Evolutionary conservation across 2,797 vertebrate species (phyloP).

Genomic region (Echeneis naucrates): DNA sequence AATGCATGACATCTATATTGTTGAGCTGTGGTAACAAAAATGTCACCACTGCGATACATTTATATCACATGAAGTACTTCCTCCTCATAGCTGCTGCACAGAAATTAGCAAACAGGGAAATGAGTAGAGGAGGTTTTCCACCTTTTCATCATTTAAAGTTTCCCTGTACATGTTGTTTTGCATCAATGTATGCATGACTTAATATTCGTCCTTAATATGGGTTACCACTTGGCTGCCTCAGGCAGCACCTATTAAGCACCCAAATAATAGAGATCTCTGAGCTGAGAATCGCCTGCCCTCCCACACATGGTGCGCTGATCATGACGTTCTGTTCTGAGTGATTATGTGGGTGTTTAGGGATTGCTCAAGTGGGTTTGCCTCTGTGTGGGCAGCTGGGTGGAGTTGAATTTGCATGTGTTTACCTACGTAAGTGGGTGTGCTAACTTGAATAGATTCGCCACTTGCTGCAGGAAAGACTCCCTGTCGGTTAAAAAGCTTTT

Average conservation of each 20-base stretch:
- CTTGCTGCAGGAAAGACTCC: background rate
- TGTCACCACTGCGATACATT: background rate
- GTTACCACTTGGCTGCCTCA: conserved; percentile 19
- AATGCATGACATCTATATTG: background rate
- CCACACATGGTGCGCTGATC: conserved; percentile 46
- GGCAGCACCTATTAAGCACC: conserved; percentile 28
- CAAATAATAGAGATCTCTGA: conserved; percentile 31
- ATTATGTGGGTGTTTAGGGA: conserved; percentile 38
- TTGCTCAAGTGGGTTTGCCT: conserved; percentile 50
- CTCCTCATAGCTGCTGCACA: background rate
- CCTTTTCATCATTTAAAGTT: conserved; percentile 4
- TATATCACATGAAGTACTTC: background rate
- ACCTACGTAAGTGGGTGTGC: conserved; percentile 35
- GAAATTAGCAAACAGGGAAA: background rate
- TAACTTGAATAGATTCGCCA: conserved; percentile 5
- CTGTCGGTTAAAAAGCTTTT: conserved; percentile 17
- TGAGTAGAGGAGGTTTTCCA: conserved; percentile 9
- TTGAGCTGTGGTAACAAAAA: background rate
- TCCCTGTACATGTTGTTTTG: background rate
- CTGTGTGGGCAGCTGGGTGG: conserved; percentile 28
- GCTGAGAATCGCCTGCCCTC: conserved; percentile 44
- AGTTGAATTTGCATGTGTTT: conserved; percentile 33
- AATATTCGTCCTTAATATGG: background rate
- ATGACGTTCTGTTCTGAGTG: conserved; percentile 29
- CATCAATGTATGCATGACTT: conserved; percentile 36